Conservation (phyloP, 2,113 vertebrate genomes). For the Zosterops hypoxanthus region DNA sequence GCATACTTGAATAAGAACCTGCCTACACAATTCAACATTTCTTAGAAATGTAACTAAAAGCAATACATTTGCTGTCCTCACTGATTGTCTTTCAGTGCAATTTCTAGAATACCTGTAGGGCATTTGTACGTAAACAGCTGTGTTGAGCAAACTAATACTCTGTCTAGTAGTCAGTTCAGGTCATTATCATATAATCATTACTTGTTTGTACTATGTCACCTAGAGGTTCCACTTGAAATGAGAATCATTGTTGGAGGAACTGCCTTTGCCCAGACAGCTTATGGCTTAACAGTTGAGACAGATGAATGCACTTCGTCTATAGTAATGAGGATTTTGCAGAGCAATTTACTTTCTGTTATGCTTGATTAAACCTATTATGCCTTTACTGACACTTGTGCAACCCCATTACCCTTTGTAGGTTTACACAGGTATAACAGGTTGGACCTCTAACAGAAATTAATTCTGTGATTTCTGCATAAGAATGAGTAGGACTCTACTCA, state of each 20-base stretch:
- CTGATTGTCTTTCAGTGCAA: neutral
- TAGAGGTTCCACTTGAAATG: conserved; percentile 25
- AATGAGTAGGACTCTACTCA: neutral
- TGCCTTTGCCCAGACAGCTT: neutral
- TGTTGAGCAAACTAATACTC: neutral
- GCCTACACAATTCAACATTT: neutral
- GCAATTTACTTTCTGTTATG: conserved; percentile 58
- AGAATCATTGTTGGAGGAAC: neutral
- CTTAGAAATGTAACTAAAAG: neutral
- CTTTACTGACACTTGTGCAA: conserved; percentile 54
- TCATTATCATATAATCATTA: conserved; percentile 11
- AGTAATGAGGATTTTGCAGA: conserved; percentile 60
- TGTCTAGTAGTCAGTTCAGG: neutral
- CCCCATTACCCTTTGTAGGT: conserved; percentile 49
- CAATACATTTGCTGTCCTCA: neutral
- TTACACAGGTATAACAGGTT: conserved; percentile 63
- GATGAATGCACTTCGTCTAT: conserved; percentile 36
- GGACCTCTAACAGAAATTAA: conserved; percentile 50
- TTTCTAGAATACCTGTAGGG: neutral
- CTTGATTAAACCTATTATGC: conserved; percentile 66
- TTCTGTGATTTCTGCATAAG: conserved; percentile 32
- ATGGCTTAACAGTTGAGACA: conserved; percentile 33
- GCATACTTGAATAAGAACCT: neutral
- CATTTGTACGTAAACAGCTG: neutral
- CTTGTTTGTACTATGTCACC: conserved; percentile 21